Base-by-base conservation (phyloP, 1,140 invertebrate species). In the Lordiphosa stackelbergi region DNA sequence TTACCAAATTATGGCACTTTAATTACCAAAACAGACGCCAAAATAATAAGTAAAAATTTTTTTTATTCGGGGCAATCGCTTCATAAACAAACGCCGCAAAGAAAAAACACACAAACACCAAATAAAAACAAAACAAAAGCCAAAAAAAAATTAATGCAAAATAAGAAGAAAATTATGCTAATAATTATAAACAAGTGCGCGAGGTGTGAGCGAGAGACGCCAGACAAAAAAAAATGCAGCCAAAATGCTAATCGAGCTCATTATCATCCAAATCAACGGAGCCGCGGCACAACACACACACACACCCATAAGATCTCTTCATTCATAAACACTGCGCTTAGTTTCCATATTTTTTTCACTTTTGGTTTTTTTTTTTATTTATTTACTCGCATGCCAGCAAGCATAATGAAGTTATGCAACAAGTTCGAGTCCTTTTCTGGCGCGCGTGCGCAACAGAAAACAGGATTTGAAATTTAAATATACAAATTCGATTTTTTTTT, bases 381-480 rank as follows among this genome's bases (percentile, higher is more conserved):
- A 66, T 78, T 66, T 47, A 66, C 70, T 74, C 75, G 75, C 75
- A 78, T 69, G 74, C 65, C 65, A 65, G 51, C 66, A 70, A 81
- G 81, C 22, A 24, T 24, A 24, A 24, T 31, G 5, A 31, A 85
- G 81, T 85, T 85, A 85, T 85, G 81, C 81, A 85, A 85, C 81
- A 46, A 46, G 24, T 46, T 11, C 74, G 85, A 85, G 81, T 85
- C 81, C 81, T 85, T 85, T 73, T 53, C 45, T 52, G 61, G 64
- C 48, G 60, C 81, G 81, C 81, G 81, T 85, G 81, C 81, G 81
- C 81, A 77, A 58, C 19, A 42, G 45, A 51, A 47, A 78, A 79
- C 70, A 74, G 74, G 74, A 79, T 79, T 81, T 84, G 73, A 83
- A 83, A 69, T 84, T 83, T 83, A 83, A 84, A 83, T 83, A 63